Percentiles rank a stretch among this genome's conserved stretches.
These are phyloP conservation scores for Manis javanica DNA, from an alignment of 2,797 vertebrate genomes.

Conservation along the genomic window DNA sequence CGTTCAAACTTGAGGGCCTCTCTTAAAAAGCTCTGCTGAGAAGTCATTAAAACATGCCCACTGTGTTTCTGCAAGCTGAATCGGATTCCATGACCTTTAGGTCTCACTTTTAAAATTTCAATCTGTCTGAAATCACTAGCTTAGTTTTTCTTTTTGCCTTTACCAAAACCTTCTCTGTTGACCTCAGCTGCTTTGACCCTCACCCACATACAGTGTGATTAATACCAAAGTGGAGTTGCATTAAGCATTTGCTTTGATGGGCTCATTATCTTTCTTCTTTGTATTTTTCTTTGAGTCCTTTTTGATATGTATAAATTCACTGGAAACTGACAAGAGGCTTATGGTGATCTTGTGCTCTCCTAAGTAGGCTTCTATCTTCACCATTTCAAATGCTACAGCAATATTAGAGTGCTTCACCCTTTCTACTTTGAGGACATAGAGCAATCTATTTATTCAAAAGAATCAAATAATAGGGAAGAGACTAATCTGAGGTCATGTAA, in stretches of 20 bases:
- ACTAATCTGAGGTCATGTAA: constrained; percentile 72
- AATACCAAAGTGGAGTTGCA: constrained; percentile 72
- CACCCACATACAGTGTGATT: constrained; percentile 60
- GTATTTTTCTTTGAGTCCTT: constrained; percentile 71
- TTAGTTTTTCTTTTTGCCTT: constrained; percentile 66
- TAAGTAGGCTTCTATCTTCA: constrained; percentile 80
- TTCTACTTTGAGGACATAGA: constrained; percentile 64
- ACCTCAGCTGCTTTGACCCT: constrained; percentile 67
- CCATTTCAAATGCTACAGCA: constrained; percentile 65
- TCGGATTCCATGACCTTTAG: constrained; percentile 79
- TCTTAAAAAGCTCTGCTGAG: constrained; percentile 70
- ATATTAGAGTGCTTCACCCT: constrained; percentile 55
- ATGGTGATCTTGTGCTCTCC: constrained; percentile 71
- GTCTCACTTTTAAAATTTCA: constrained; percentile 76
- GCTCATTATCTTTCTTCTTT: constrained; percentile 78
- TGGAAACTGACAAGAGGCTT: constrained; percentile 79
- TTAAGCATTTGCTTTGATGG: constrained; percentile 79
- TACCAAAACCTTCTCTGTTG: constrained; percentile 73
- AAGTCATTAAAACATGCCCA: constrained; percentile 81
- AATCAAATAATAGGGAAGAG: constrained; percentile 70
- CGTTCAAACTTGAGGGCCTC: constrained; percentile 47
- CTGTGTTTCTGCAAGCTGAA: constrained; percentile 71
- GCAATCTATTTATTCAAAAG: constrained; percentile 70
- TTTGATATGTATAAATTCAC: constrained; percentile 75
- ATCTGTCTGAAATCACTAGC: constrained; percentile 77